phyloP scores from a whole-genome alignment of 2,113 vertebrate genomes.

The Silurus asotus region DNA sequence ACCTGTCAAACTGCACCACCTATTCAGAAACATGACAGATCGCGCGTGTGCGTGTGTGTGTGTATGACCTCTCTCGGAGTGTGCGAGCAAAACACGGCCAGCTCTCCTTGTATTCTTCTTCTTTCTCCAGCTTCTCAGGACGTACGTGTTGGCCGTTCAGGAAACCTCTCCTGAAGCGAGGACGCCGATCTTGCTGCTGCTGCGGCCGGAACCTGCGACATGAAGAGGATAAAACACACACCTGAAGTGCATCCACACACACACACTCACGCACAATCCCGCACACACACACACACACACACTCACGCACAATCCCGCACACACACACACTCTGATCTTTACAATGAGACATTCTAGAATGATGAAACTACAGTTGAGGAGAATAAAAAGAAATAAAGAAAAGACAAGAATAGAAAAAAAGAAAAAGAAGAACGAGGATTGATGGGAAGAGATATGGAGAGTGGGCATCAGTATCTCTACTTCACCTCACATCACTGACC shows the following conservation, averaged over 20 bases:
- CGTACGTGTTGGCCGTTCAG: conserved; percentile 82
- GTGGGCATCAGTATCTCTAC: neutral
- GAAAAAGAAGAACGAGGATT: too few relatives aligned
- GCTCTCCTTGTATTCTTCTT: conserved; percentile 84
- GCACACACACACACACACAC: neutral
- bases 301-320: too few relatives aligned
- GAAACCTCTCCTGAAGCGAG: conserved; percentile 82
- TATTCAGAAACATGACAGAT: neutral
- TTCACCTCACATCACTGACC: neutral
- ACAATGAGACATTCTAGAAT: too few relatives aligned
- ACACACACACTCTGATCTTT: too few relatives aligned
- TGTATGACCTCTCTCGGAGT: conserved; percentile 71
- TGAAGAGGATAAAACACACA: neutral
- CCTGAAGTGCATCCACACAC: too few relatives aligned
- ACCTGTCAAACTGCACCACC: neutral
- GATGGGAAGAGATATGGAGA: neutral
- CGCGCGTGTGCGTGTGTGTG: neutral
- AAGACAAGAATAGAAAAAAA: too few relatives aligned
- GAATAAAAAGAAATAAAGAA: too few relatives aligned
- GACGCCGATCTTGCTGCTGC: conserved; percentile 71
- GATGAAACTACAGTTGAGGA: too few relatives aligned
- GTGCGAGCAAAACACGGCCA: conserved; percentile 83
- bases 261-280: neutral
- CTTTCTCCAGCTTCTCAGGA: conserved; percentile 88
- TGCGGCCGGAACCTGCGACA: conserved; percentile 78